Base-by-base conservation (phyloP, 2,113 vertebrate genomes). In the Megaleporinus macrocephalus region DNA sequence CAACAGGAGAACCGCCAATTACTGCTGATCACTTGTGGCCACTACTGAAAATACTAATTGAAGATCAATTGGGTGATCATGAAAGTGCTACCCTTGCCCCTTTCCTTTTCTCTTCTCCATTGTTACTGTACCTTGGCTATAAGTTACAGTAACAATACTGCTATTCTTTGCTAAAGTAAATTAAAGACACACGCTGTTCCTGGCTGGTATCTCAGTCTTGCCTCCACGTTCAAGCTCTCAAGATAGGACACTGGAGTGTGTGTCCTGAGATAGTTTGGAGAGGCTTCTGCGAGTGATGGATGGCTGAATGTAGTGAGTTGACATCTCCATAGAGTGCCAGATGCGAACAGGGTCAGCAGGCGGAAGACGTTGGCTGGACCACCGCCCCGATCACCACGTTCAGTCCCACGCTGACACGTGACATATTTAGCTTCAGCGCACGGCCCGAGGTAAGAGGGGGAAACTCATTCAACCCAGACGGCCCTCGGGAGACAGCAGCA, bases 371-470 rank as follows among this genome's bases (percentile, higher is more conserved):
- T 47, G 62, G 57, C 66, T 41, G 66, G 76, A 84, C 83, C 13
- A 53, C 18, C 9, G 15, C 55, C 36, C 55, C 57, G 69, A 44
- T 59, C 73, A 78, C 47, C 62, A 49, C 74, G 14, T 15, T 22
- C 70, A 12, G 57, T 24, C 18, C 62, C 30, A 36, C 44, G 59
- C 57, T 13, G 12, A 47, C 68, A 57, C 16, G n/a, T 47, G 53
- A 72, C 78, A 81, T 81, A 84, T 76, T 80, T 20, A 57, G 57
- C 47, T 79, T 84, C 79, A 41, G 33, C 55, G 66, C 41, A 44
- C 61, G 22, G 30, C 83, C 59, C 66, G 29, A 49, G 53, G 66
- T 70, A 57, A 63, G 14, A 33, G 66, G 68, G 36, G 33, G 3
- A 74, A 30, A 30, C 47, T 29, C 76, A 24, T 57, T 41, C 65